Evolutionary conservation across 2,797 vertebrate species (phyloP), one percentile per base, ranked within the genome.

Genomic region (Rhinella marina): DNA sequence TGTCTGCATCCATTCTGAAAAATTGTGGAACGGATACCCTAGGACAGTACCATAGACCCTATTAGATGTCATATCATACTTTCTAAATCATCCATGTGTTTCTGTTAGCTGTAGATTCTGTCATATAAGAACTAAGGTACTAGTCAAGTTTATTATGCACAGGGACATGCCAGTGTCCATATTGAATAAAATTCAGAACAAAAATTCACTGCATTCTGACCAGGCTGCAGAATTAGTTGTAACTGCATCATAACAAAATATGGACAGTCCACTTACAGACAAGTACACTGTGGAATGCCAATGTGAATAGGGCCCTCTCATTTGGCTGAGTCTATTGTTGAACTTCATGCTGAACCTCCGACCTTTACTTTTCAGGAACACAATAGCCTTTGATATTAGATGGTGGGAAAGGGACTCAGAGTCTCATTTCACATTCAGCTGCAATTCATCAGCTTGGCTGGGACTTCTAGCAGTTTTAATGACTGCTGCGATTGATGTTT

Each of bases 371-470:
- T 96, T 96, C 94, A 84, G 91, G 93, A 94, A 96, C 94, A 98
- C 97, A 98, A 98, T 97, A 95, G 97, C 93, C 96, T 97, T 97
- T 98, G 96, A 96, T 97, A 96, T 94, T 93, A 96, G 92, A 95
- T 94, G 96, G 96, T 97, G 97, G 96, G 97, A 98, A 97, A 96
- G 90, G 85, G 94, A 94, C 95, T 95, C 91, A 91, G 93, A 93
- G 92, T 91, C 94, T 96, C 95, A 94, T 94, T 96, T 95, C 95
- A 95, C 95, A 96, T 97, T 97, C 95, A 96, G 95, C 90, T 92
- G 93, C 94, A 94, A 95, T 95, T 94, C 94, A 94, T 95, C 95
- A 95, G 95, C 94, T 94, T 92, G 95, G 95, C 94, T 94, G 93
- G 91, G 94, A 95, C 93, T 94, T 91, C 93, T 93, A 93, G 93